These are phyloP conservation scores for Tromatobia lineatoria DNA, from an alignment of 2,888 invertebrate genomes.

Conservation along the genomic window DNA sequence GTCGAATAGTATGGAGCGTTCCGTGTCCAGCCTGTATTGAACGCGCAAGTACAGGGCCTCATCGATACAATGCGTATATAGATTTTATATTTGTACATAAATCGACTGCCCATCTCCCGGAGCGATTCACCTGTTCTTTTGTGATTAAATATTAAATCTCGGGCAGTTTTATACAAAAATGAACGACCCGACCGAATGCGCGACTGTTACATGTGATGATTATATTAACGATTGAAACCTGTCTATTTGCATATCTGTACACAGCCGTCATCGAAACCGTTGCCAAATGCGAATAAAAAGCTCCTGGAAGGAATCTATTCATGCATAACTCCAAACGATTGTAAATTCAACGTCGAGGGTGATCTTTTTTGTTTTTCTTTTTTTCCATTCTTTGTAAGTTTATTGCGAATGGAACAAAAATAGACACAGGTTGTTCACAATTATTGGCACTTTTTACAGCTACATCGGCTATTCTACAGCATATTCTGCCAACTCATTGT, in stretches of 20 bases:
- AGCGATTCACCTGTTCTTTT: slow-evolving; percentile 39
- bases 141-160: slow-evolving; percentile 25
- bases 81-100: slow-evolving; percentile 82
- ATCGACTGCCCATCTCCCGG: slow-evolving; percentile 41
- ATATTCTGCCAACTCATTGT: neutral
- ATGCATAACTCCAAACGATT: neutral
- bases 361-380: neutral
- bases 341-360: neutral
- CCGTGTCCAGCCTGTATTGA: slow-evolving; percentile 23
- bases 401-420: slow-evolving; percentile 56
- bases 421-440: slow-evolving; percentile 35
- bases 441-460: slow-evolving; percentile 50
- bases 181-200: slow-evolving; percentile 13
- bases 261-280: slow-evolving; percentile 52
- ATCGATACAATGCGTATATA: slow-evolving; percentile 47
- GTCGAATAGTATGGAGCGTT: slow-evolving; percentile 35
- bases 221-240: slow-evolving; percentile 27
- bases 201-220: slow-evolving; percentile 37
- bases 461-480: slow-evolving; percentile 17
- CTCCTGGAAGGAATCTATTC: slow-evolving; percentile 45
- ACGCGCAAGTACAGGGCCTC: slow-evolving; percentile 25
- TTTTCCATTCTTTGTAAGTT: slow-evolving; percentile 41
- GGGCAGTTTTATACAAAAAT: slow-evolving; percentile 52
- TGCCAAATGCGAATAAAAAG: slow-evolving; percentile 63
- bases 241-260: slow-evolving; percentile 42